Evolutionary conservation across 2,797 vertebrate species (phyloP).

Genomic region (Urosaurus nigricauda): DNA sequence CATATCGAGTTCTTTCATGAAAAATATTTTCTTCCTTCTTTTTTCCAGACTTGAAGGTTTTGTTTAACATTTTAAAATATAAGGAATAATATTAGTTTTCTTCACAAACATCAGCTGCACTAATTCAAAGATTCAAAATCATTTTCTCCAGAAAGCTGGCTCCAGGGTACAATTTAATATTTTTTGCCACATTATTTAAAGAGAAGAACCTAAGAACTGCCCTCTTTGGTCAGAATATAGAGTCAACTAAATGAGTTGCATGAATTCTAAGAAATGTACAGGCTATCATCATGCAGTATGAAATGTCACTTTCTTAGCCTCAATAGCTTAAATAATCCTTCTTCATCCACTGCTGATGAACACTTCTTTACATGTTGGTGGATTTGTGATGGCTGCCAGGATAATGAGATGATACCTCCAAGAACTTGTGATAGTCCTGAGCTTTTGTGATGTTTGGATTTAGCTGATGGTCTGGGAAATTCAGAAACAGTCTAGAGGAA

Average conservation of each 20-base stretch:
- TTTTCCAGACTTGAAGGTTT: slow-evolving; percentile 47
- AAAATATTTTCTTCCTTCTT: slow-evolving; percentile 73
- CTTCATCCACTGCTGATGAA: background rate
- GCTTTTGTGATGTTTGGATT: background rate
- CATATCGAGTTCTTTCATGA: slow-evolving; percentile 76
- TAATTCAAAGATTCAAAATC: slow-evolving; percentile 43
- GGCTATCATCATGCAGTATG: background rate
- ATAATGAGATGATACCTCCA: background rate
- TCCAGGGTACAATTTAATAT: background rate
- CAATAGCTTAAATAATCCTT: background rate
- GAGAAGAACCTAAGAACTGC: background rate
- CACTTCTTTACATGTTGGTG: background rate
- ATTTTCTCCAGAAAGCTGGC: slow-evolving; percentile 40
- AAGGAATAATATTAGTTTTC: slow-evolving; percentile 56
- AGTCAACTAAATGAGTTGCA: background rate
- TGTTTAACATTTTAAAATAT: slow-evolving; percentile 64
- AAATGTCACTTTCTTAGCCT: background rate
- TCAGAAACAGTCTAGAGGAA: too few species aligned
- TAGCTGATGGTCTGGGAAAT: too few species aligned
- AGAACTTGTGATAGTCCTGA: too few species aligned
- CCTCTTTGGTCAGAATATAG: background rate
- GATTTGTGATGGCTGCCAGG: background rate
- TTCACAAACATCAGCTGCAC: slow-evolving; percentile 38
- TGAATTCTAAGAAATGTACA: background rate
- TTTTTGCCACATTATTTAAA: slow-evolving; percentile 18